Percentiles rank a stretch among this genome's conserved stretches.
phyloP scores from a whole-genome alignment of 23 tunicate species.

The Styela clava region DNA sequence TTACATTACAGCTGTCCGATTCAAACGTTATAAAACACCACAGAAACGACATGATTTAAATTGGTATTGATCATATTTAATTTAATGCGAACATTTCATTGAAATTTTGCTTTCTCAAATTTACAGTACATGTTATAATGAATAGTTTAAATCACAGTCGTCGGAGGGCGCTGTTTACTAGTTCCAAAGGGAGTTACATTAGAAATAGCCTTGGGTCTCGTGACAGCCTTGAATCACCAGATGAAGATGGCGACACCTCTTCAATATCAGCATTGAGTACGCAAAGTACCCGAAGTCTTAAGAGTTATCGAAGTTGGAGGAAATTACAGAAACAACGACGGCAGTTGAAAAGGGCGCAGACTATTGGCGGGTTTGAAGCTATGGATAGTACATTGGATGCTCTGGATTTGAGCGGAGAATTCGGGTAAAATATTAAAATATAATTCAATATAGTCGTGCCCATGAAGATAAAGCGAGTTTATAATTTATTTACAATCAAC shows the following conservation, averaged over 20 bases:
- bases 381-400: not conserved
- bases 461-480: too few species aligned
- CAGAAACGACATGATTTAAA: too few species aligned
- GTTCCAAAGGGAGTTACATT: not conserved
- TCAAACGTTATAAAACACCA: too few species aligned
- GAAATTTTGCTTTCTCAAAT: too few species aligned
- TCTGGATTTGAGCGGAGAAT: conserved; percentile 14
- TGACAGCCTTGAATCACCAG: conserved; percentile 6
- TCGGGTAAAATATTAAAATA: conserved; percentile 1
- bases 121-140: not conserved
- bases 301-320: conserved; percentile 6
- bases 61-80: too few species aligned
- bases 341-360: not conserved
- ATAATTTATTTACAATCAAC: too few species aligned
- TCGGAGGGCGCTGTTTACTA: not conserved
- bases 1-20: too few species aligned
- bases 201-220: not conserved
- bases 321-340: not conserved
- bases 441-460: too few species aligned
- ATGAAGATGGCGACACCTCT: not conserved
- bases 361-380: not conserved
- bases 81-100: too few species aligned
- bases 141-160: not conserved
- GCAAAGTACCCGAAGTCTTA: not conserved
- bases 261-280: not conserved